These are phyloP conservation scores for Eretmocerus hayati DNA, from an alignment of 2,888 invertebrate genomes.

Conservation along the genomic window DNA sequence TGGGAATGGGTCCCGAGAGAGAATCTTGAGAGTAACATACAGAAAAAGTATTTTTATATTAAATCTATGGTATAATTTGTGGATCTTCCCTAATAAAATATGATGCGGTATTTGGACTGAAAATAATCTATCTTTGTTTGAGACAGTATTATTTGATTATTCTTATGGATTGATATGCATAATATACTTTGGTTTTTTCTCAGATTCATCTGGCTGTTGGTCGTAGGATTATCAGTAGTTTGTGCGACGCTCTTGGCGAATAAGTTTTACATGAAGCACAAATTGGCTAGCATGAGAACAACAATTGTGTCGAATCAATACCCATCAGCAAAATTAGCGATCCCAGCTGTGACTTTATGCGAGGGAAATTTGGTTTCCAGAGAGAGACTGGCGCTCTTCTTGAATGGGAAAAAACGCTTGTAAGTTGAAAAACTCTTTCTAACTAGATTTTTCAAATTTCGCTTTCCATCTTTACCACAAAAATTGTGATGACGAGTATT, in stretches of 20 bases:
- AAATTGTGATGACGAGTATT: not conserved
- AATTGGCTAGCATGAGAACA: slow-evolving; percentile 31
- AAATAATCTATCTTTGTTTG: too few relatives aligned
- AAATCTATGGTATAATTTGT: too few relatives aligned
- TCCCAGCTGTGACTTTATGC: slow-evolving; percentile 32
- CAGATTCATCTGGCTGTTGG: slow-evolving; percentile 30
- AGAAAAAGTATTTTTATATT: too few relatives aligned
- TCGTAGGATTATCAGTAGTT: slow-evolving; percentile 27
- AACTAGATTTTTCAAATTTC: not conserved
- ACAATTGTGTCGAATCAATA: slow-evolving; percentile 30
- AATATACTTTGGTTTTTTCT: too few relatives aligned
- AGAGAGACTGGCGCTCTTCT: slow-evolving; percentile 22
- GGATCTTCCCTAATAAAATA: too few relatives aligned
- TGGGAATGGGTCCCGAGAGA: too few relatives aligned
- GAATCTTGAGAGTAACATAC: too few relatives aligned
- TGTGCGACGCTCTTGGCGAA: slow-evolving; percentile 26
- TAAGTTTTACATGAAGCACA: slow-evolving; percentile 31
- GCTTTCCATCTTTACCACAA: not conserved
- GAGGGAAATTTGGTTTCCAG: slow-evolving; percentile 25
- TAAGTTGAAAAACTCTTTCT: slow-evolving; percentile 12
- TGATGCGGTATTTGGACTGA: too few relatives aligned
- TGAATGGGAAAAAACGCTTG: slow-evolving; percentile 24
- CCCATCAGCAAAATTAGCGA: slow-evolving; percentile 26
- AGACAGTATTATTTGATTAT: too few relatives aligned
- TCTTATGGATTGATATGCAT: too few relatives aligned